Evolutionary conservation across 2,888 invertebrate species (phyloP).

Genomic region (Acleris holmiana): DNA sequence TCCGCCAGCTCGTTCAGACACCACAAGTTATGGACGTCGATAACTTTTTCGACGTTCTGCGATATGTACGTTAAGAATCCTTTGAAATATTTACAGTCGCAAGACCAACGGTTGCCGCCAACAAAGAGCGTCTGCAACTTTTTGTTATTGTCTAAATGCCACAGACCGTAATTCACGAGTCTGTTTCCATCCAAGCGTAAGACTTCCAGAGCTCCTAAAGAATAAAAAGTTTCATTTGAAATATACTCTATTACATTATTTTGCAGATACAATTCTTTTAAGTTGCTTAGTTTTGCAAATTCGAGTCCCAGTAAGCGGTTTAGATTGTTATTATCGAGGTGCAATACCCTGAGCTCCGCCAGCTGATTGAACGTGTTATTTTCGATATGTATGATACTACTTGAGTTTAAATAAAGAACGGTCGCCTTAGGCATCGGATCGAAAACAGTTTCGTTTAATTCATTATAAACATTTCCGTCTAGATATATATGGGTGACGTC

Average conservation of each 20-base stretch:
- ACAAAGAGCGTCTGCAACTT: constrained; percentile 90
- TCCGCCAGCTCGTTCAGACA: constrained; percentile 89
- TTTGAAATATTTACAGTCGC: constrained; percentile 94
- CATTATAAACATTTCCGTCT: constrained; percentile 94
- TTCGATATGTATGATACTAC: constrained; percentile 91
- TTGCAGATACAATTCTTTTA: constrained; percentile 94
- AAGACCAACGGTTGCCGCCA: constrained; percentile 94
- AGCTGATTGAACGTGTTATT: constrained; percentile 94
- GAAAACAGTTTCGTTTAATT: constrained; percentile 85
- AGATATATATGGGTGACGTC: constrained; percentile 96
- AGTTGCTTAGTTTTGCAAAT: constrained; percentile 91
- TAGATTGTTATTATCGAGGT: constrained; percentile 94
- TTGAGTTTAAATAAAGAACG: constrained; percentile 92
- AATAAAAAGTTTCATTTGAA: constrained; percentile 91
- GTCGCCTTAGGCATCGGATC: constrained; percentile 78
- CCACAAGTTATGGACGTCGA: constrained; percentile 90
- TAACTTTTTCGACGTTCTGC: constrained; percentile 90
- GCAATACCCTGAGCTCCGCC: constrained; percentile 89
- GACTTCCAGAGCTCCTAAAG: constrained; percentile 90
- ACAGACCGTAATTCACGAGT: constrained; percentile 91
- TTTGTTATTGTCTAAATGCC: constrained; percentile 89
- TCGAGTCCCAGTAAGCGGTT: constrained; percentile 91
- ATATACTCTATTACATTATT: constrained; percentile 92
- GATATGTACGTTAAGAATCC: constrained; percentile 92
- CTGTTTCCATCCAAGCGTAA: constrained; percentile 94